Evolutionary conservation across 2,797 vertebrate genomes (phyloP).

Genomic region (Spheniscus humboldti): DNA sequence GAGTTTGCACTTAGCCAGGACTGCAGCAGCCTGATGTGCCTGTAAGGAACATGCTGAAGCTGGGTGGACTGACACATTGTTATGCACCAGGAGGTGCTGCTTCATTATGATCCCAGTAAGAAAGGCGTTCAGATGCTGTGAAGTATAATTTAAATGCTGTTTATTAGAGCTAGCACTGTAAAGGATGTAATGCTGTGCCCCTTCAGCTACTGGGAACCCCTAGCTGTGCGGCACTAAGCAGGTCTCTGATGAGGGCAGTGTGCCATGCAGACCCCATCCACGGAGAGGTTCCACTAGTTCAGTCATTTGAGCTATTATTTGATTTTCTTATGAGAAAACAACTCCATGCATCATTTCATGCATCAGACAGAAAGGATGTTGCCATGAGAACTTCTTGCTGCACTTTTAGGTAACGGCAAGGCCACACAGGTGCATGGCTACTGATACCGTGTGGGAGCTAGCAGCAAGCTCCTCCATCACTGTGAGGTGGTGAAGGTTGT

Average conservation of each 20-base stretch:
- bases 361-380: not conserved
- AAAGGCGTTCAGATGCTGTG: not conserved
- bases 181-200: not conserved
- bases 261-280: not conserved
- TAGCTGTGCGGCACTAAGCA: fast-evolving
- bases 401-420: not conserved
- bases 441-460: not conserved
- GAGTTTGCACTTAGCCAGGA: not conserved
- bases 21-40: not conserved
- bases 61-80: not conserved
- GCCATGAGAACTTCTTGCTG: not conserved
- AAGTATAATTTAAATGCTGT: not conserved
- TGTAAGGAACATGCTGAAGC: not conserved
- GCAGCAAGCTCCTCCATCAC: not conserved
- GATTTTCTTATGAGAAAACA: not conserved
- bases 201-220: not conserved
- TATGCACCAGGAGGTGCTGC: not conserved
- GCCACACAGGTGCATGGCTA: not conserved
- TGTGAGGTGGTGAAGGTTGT: fast-evolving
- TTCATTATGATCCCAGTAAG: not conserved
- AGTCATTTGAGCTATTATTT: not conserved
- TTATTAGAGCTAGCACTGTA: not conserved
- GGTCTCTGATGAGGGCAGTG: fast-evolving
- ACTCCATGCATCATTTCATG: not conserved
- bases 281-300: not conserved